Evolutionary conservation across 2,888 invertebrate species (phyloP).

Genomic region (Adelphocoris suturalis): DNA sequence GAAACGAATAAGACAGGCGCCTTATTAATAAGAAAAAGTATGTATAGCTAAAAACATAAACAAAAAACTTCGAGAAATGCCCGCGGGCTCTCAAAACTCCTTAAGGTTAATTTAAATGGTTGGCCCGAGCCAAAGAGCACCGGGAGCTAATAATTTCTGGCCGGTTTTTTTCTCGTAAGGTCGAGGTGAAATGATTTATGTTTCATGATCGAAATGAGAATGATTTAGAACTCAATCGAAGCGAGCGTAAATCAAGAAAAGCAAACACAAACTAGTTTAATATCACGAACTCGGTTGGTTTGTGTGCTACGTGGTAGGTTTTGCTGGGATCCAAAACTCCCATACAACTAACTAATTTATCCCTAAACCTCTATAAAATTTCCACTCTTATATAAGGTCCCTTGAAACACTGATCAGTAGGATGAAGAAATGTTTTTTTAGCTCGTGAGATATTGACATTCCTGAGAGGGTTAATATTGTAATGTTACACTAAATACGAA

Average conservation of each 20-base stretch:
- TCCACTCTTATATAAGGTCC: too few species aligned
- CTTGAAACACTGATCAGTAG: too few species aligned
- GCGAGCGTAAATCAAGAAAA: conserved; percentile 5
- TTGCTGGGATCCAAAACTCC: too few species aligned
- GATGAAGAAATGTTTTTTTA: too few species aligned
- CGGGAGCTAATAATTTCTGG: conserved; percentile 59
- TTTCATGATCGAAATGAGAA: conserved; percentile 14
- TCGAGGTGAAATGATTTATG: conserved; percentile 15
- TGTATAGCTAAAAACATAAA: neutral
- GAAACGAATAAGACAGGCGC: conserved; percentile 69
- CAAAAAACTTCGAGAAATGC: conserved; percentile 24
- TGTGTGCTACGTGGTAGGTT: too few species aligned
- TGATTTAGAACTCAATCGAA: conserved; percentile 62
- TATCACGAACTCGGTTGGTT: neutral
- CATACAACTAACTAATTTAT: too few species aligned
- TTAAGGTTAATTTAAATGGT: conserved; percentile 47
- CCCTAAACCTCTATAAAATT: too few species aligned
- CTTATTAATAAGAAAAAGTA: conserved; percentile 50
- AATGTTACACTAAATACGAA: too few species aligned
- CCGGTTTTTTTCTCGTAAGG: conserved; percentile 31
- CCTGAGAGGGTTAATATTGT: too few species aligned
- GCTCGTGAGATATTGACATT: too few species aligned
- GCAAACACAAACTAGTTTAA: neutral
- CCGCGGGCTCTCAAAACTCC: conserved; percentile 50
- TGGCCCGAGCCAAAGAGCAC: conserved; percentile 17